Conservation (phyloP, 2,797 vertebrate genomes). For the Myoxocephalus aenaeus region DNA sequence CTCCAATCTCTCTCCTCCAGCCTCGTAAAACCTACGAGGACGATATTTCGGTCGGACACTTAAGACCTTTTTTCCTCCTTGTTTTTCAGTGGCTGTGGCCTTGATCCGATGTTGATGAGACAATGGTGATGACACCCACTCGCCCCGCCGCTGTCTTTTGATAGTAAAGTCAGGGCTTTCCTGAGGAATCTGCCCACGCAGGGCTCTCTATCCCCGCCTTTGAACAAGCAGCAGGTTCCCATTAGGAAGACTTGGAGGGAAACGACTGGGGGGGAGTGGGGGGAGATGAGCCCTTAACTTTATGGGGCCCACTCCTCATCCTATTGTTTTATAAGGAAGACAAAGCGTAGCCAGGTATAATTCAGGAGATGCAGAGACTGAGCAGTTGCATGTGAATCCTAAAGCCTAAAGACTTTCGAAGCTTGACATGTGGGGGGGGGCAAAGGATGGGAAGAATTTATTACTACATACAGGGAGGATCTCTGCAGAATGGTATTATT, state of each 20-base stretch:
- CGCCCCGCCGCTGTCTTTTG: constrained; percentile 65
- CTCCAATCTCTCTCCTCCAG: constrained; percentile 21
- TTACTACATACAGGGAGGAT: constrained; percentile 21
- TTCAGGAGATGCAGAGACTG: constrained; percentile 52
- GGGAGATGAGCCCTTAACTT: constrained; percentile 49
- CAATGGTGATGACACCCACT: constrained; percentile 62
- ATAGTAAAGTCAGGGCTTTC: constrained; percentile 76
- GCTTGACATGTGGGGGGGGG: constrained; percentile 37
- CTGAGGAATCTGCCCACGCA: constrained; percentile 66
- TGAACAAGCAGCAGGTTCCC: constrained; percentile 77
- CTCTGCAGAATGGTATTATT: constrained; percentile 15
- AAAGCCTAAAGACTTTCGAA: constrained; percentile 55
- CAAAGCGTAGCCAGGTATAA: constrained; percentile 35
- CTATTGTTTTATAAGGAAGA: constrained; percentile 68
- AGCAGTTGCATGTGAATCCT: constrained; percentile 70
- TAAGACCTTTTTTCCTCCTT: constrained; percentile 30
- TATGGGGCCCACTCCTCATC: constrained; percentile 58
- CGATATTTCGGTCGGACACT: constrained; percentile 45
- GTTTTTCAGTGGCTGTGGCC: constrained; percentile 52
- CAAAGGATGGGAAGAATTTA: constrained; percentile 37
- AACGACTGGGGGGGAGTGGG: constrained; percentile 35
- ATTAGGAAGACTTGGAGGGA: constrained; percentile 66
- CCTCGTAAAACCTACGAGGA: constrained; percentile 46
- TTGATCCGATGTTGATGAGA: constrained; percentile 67
- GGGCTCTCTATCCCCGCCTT: constrained; percentile 62